These are phyloP conservation scores for Apotomis turbidana DNA, from an alignment of 2,888 invertebrate genomes.

Conservation along the genomic window DNA sequence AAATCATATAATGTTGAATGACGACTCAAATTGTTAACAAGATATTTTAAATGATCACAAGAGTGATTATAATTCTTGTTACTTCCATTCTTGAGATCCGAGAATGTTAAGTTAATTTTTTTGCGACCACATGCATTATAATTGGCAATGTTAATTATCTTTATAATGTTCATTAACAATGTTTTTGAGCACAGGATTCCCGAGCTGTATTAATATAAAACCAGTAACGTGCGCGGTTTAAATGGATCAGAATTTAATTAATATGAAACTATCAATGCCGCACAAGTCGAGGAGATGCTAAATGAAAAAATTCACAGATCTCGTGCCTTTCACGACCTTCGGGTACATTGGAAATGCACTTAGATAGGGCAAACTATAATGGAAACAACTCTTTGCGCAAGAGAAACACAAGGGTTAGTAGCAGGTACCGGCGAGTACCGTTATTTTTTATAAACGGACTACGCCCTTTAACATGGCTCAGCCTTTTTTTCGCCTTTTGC, in stretches of 20 bases:
- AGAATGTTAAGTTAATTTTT: constrained; percentile 33
- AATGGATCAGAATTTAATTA: constrained; percentile 8
- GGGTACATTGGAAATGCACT: too few relatives aligned
- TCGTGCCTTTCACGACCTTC: too few relatives aligned
- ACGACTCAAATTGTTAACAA: constrained; percentile 27
- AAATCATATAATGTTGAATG: constrained; percentile 30
- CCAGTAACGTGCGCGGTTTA: constrained; percentile 17
- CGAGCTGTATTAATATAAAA: constrained; percentile 19
- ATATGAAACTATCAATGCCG: not conserved
- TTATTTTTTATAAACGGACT: too few relatives aligned
- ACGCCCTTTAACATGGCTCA: too few relatives aligned
- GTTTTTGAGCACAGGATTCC: constrained; percentile 28
- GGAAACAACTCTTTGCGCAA: too few relatives aligned
- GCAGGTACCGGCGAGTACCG: too few relatives aligned
- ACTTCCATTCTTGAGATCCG: constrained; percentile 30
- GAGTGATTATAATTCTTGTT: constrained; percentile 32
- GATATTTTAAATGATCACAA: constrained; percentile 35
- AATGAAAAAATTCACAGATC: too few relatives aligned
- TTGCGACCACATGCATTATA: constrained; percentile 31
- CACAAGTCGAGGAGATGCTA: not conserved
- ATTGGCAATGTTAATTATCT: constrained; percentile 40
- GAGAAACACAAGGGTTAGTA: too few relatives aligned
- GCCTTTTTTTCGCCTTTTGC: too few relatives aligned
- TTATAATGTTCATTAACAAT: constrained; percentile 37
- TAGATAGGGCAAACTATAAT: too few relatives aligned